Base-by-base conservation (phyloP, 2,797 vertebrate species). In the Myripristis jacobus region DNA sequence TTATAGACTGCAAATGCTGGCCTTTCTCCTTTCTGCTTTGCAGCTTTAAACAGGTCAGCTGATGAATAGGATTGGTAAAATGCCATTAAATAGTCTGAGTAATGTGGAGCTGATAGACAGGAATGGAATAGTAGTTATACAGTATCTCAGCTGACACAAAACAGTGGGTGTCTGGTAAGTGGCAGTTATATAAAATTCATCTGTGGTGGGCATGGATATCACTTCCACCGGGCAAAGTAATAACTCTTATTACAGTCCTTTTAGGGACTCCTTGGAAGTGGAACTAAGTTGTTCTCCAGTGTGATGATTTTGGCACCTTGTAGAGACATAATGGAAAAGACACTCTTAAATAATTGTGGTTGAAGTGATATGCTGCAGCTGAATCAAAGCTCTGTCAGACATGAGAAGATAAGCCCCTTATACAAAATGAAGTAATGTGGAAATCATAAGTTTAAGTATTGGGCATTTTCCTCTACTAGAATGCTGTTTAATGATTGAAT, bases 241-340 rank as follows among this genome's bases (percentile, higher is more conserved):
- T 84, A 82, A 82, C 77, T 86, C 82, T 74, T 79, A 82, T 82
- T 85, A 80, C 36, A 68, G 68, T n/a, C 52, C 58, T 86, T 80
- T 88, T 57, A 79, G 71, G 65, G 55, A 76, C 66, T 88, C 73
- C 65, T 66, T 58, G 29, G 68, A 67, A 75, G 70, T 53, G 72
- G 65, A 84, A 82, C 74, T 56, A 81, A 82, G 80, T 75, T 82
- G 75, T 88, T 81, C 86, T 80, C 70, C 57, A 71, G 58, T 68
- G 55, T 66, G 68, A 72, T 56, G 63, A 67, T 57, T 19, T 77
- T 80, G 54, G 64, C 82, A 83, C 74, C 77, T 77, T 64, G 24
- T 56, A 70, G 60, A 71, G 66, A 36, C 53, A 58, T 81, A 75
- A 85, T 71, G 54, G 60, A 81, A 79, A 75, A 70, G 1, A 74